Evolutionary conservation across 23 tunicate genomes (phyloP).

Genomic region (Trididemnum nubilum): DNA sequence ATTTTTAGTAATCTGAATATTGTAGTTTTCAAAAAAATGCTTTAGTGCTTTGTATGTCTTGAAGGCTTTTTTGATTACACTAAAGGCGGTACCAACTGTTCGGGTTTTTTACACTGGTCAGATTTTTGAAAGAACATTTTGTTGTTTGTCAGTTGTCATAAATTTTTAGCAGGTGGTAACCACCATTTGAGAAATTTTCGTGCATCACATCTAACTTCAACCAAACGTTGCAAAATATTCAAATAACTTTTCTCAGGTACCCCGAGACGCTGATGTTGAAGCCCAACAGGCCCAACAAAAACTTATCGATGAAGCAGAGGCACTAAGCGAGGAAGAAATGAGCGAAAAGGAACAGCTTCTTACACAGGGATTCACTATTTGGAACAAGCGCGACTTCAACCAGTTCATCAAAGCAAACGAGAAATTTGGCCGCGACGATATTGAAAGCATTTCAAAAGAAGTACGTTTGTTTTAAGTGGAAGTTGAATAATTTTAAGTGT

Average conservation of each 20-base stretch:
- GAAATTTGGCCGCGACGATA: slow-evolving; percentile 95
- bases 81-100: too few species aligned
- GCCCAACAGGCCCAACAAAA: slow-evolving; percentile 66
- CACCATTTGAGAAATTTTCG: too few species aligned
- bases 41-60: too few species aligned
- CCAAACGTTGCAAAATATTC: too few species aligned
- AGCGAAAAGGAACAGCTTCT: slow-evolving; percentile 84
- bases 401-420: slow-evolving; percentile 96
- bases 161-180: too few species aligned
- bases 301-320: slow-evolving; percentile 82
- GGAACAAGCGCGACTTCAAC: slow-evolving; percentile 97
- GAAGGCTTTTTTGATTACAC: too few species aligned
- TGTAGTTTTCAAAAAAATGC: too few species aligned
- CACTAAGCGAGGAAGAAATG: slow-evolving; percentile 81
- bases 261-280: slow-evolving; percentile 66
- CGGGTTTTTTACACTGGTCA: too few species aligned
- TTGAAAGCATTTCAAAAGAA: slow-evolving; percentile 94
- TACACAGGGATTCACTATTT: slow-evolving; percentile 82
- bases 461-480: slow-evolving; percentile 22
- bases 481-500: neutral
- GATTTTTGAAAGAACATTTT: too few species aligned
- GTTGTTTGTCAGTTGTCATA: too few species aligned
- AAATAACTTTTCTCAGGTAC: slow-evolving; percentile 40
- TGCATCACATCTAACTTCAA: too few species aligned
- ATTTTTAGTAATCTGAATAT: too few species aligned